Evolutionary conservation across 2,113 vertebrate species (phyloP).

Genomic region (Sminthopsis crassicaudata): DNA sequence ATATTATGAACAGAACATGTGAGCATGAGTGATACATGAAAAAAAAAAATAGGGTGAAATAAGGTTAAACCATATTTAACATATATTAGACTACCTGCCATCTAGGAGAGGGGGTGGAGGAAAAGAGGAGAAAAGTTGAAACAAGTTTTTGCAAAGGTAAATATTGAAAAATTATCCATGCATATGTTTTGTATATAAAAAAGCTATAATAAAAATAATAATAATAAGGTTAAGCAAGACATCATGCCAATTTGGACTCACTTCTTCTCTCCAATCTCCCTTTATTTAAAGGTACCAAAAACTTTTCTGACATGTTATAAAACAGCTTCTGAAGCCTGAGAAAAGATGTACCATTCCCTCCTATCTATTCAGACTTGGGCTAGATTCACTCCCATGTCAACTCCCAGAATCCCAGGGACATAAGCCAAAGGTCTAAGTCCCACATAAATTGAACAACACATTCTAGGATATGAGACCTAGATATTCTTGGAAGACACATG

Average conservation of each 20-base stretch:
- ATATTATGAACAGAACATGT: background rate
- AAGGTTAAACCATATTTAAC: no score
- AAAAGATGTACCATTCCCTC: background rate
- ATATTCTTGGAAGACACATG: background rate
- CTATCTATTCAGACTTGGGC: background rate
- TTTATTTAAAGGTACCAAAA: background rate
- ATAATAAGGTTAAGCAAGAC: background rate
- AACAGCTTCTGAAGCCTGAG: background rate
- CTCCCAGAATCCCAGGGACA: background rate
- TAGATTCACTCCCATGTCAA: background rate
- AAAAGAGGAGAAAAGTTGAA: no score
- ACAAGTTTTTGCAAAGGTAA: no score
- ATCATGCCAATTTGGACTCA: background rate
- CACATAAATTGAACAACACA: background rate
- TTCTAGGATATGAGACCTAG: conserved; percentile 3
- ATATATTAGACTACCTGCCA: no score
- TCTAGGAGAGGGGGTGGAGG: no score
- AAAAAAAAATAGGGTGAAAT: conserved; percentile 16
- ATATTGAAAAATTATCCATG: no score
- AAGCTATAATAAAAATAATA: no score
- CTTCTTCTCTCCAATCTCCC: background rate
- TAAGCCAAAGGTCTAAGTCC: conserved; percentile 32
- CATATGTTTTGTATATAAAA: no score
- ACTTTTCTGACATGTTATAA: background rate
- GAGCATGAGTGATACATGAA: background rate